Base-by-base conservation (phyloP, 1,140 invertebrate species). In the Pachyrhynchus sulphureomaculatus region DNA sequence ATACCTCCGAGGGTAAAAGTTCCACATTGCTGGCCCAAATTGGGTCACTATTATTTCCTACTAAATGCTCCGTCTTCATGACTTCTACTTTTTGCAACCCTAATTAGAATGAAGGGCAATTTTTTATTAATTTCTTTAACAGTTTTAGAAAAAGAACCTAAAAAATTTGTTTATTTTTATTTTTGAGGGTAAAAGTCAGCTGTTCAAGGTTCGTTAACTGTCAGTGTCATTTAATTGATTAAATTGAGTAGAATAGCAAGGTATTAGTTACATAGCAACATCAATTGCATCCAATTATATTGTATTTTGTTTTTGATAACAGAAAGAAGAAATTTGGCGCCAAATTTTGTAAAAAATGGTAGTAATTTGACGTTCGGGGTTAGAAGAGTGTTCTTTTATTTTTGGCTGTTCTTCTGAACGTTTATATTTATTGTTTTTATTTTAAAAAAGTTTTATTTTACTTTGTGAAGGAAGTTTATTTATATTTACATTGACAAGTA, bases 1-100 rank as follows among this genome's bases (percentile, higher is more conserved):
- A 45, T 58, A 66, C 68, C 39, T 70, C 65, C 10, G 60, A 45
- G 21, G 70, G 20, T 36, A 72, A 34, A 13, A 69, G 36, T 61
- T 67, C 66, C 13, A 64, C 68, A 48, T 61, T 66, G 23, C 51
- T 65, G 3, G 53, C 34, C 70, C 70, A 72, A 49, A 72, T 64
- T 36, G 61, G 62, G 61, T 70, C 68, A 29, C 57, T 57, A 17
- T 64, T 39, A 36, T 44, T 48, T 17, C 33, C 49, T 2, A 41
- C 10, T 20, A 57, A 29, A 15, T 62, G 48, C 56, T 68, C 67
- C 47, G 62, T 70, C 45, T 70, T 70, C 69, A 70, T 70, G 5
- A 13, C 29, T 23, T 36, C 13, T 54, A 9, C 17, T 21, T 41
- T 49, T 5, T 29, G 8, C 36, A 3, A n/a, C n/a, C n/a, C n/a